Percentiles rank a stretch among this genome's conserved stretches.
Conservation (phyloP, 2,888 invertebrate species). For the Cephonodes hylas region DNA sequence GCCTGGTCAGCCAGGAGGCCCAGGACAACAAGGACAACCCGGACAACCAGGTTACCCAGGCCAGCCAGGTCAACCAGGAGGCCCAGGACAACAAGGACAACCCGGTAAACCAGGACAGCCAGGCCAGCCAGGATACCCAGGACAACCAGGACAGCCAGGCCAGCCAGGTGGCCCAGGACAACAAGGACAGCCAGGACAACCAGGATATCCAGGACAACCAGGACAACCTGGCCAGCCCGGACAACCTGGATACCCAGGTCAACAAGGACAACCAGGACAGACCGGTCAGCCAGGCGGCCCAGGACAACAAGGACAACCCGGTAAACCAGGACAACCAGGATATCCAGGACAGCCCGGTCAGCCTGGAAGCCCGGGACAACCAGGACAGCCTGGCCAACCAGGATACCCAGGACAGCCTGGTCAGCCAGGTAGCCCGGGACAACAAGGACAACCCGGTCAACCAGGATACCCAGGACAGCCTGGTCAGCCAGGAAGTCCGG, state of each 20-base stretch:
- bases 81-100: conserved; percentile 29
- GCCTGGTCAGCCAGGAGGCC: conserved; percentile 28
- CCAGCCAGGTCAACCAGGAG: conserved; percentile 35
- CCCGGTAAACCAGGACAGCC: conserved; percentile 40
- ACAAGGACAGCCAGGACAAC: conserved; percentile 24
- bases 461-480: conserved; percentile 42
- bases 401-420: conserved; percentile 27
- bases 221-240: conserved; percentile 29
- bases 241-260: conserved; percentile 23
- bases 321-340: conserved; percentile 20
- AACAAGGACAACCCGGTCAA: conserved; percentile 37
- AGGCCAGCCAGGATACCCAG: conserved; percentile 23
- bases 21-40: conserved; percentile 54
- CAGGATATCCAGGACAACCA: conserved; percentile 26
- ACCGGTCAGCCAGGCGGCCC: conserved; percentile 26
- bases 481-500: conserved; percentile 35
- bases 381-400: conserved; percentile 20
- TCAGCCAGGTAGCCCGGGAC: conserved; percentile 31
- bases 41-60: conserved; percentile 60
- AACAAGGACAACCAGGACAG: conserved; percentile 27
- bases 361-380: conserved; percentile 16
- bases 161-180: conserved; percentile 23
- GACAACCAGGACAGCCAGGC: conserved; percentile 23
- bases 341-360: conserved; percentile 22
- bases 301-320: conserved; percentile 28